Evolutionary conservation across 1,140 invertebrate species (phyloP).

Genomic region (Nebria ingens): DNA sequence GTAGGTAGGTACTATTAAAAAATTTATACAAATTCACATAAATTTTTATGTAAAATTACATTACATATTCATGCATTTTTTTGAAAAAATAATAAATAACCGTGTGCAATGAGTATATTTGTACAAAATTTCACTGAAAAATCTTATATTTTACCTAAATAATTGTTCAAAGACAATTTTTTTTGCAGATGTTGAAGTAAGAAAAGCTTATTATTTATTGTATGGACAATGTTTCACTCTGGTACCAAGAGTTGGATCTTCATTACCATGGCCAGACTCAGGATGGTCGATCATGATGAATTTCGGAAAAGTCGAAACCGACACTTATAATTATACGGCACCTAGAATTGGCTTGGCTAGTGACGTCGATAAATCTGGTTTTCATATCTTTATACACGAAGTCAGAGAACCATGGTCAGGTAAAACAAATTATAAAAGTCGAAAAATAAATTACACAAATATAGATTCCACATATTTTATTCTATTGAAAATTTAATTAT

Average conservation of each 20-base stretch:
- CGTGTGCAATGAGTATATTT: neutral
- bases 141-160: neutral
- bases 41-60: too few species aligned
- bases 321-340: slow-evolving; percentile 16
- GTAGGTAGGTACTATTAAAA: too few species aligned
- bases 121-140: neutral
- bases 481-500: too few species aligned
- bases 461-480: too few species aligned
- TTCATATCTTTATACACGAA: slow-evolving; percentile 4
- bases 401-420: neutral
- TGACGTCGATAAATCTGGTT: slow-evolving; percentile 1
- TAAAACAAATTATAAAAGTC: too few species aligned
- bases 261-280: slow-evolving; percentile 22
- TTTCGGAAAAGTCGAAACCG: slow-evolving; percentile 28
- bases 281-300: slow-evolving; percentile 37
- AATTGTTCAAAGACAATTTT: neutral
- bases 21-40: too few species aligned
- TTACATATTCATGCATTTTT: too few species aligned
- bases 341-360: slow-evolving; percentile 11
- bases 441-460: too few species aligned
- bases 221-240: slow-evolving; percentile 43
- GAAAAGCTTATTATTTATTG: slow-evolving; percentile 37
- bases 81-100: neutral
- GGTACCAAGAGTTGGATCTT: slow-evolving; percentile 32
- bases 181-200: slow-evolving; percentile 21